A percentile compares a stretch with the other conserved stretches of the same genome.
phyloP scores from a whole-genome alignment of 2,888 invertebrate genomes.

The Ernsta delagoae region DNA sequence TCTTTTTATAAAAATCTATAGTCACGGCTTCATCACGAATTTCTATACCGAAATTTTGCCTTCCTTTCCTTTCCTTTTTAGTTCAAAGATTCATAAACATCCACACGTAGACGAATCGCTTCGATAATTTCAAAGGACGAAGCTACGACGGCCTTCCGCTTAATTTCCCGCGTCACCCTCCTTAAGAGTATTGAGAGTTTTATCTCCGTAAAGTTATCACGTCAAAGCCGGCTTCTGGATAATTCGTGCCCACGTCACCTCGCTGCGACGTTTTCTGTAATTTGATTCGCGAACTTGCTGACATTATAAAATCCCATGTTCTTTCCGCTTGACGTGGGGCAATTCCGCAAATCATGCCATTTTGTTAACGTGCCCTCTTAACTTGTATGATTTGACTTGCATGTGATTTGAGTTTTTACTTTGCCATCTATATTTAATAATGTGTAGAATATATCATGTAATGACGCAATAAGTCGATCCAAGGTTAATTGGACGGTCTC shows the following conservation, averaged over 20 bases:
- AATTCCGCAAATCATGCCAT: conserved; percentile 8
- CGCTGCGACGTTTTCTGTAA: conserved; percentile 40
- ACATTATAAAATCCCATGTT: conserved; percentile 34
- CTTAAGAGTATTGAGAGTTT: conserved; percentile 13
- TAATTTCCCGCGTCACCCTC: neutral
- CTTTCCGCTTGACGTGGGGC: conserved; percentile 13
- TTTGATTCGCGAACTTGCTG: conserved; percentile 37
- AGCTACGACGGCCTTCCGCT: too few species aligned
- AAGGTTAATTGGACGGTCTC: neutral
- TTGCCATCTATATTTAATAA: too few species aligned
- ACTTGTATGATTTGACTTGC: neutral
- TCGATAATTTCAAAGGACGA: neutral
- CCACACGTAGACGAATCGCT: too few species aligned
- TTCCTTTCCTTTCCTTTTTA: neutral
- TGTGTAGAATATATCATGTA: too few species aligned
- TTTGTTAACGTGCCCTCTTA: neutral
- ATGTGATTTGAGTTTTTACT: too few species aligned
- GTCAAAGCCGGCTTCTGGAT: conserved; percentile 35
- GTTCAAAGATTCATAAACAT: too few species aligned
- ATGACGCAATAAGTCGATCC: neutral
- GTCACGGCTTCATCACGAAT: too few species aligned
- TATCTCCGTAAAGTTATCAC: conserved; percentile 35
- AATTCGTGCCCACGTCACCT: conserved; percentile 41
- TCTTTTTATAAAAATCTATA: too few species aligned
- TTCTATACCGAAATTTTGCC: too few species aligned